Conservation (phyloP, 1,140 invertebrate genomes). For the Homalodisca vitripennis region DNA sequence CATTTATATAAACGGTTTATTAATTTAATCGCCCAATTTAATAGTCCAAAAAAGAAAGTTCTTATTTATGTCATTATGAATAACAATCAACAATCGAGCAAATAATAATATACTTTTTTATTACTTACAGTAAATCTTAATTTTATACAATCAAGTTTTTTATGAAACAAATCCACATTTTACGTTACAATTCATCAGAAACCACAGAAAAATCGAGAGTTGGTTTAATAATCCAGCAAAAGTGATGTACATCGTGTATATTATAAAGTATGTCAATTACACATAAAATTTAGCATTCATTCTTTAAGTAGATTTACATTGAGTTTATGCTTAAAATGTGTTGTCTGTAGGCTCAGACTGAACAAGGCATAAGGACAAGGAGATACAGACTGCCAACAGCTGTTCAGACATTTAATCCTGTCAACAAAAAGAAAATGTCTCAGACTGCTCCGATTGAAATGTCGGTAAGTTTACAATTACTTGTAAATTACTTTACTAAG, state of each 20-base stretch:
- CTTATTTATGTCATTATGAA: no score
- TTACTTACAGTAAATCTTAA: no score
- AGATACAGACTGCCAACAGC: constrained; percentile 15
- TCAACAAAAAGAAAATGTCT: constrained; percentile 23
- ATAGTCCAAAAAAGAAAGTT: no score
- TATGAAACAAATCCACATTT: background rate
- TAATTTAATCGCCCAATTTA: no score
- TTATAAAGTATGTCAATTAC: background rate
- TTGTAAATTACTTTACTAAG: no score
- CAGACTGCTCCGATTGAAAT: constrained; percentile 12
- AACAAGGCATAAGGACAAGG: background rate
- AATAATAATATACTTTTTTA: no score
- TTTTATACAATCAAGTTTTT: no score
- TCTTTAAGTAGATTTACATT: no score
- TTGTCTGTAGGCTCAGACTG: background rate
- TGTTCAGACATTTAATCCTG: constrained; percentile 20
- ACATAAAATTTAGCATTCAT: no score
- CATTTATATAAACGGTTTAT: no score
- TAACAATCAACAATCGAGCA: no score
- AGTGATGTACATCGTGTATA: background rate
- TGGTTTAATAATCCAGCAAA: background rate
- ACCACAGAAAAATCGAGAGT: background rate
- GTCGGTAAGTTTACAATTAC: constrained; percentile 16
- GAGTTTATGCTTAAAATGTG: no score
- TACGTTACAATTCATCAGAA: background rate